Conservation (phyloP, 2,888 invertebrate species). For the Idaea biselata region DNA sequence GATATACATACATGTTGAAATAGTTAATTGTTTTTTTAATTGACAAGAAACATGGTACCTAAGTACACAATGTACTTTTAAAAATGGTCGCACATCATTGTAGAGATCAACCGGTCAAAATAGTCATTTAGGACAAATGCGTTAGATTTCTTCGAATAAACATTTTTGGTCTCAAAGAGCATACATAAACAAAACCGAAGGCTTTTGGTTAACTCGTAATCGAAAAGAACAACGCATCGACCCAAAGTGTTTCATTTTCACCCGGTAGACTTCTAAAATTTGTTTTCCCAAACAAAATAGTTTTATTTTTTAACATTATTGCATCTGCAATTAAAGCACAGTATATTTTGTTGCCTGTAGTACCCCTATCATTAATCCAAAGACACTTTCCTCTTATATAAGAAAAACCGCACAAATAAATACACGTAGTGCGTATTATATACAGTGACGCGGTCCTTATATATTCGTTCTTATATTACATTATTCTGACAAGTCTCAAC, state of each 20-base stretch:
- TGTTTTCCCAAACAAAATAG: too few species aligned
- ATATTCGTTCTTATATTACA: conserved; percentile 10
- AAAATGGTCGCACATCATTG: conserved; percentile 7
- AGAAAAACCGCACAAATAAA: conserved; percentile 48
- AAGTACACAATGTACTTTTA: conserved; percentile 24
- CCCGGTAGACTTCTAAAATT: too few species aligned
- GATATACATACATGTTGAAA: conserved; percentile 37
- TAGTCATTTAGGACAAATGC: not conserved
- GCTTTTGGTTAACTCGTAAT: too few species aligned
- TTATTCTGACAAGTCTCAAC: conserved; percentile 12
- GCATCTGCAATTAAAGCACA: not conserved
- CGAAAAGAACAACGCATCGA: too few species aligned
- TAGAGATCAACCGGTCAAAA: conserved; percentile 8
- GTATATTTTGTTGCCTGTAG: conserved; percentile 12
- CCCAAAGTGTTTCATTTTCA: too few species aligned
- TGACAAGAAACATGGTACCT: conserved; percentile 25
- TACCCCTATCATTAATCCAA: conserved; percentile 55
- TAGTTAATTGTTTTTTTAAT: conserved; percentile 17
- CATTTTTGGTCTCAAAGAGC: not conserved
- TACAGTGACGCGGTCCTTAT: conserved; percentile 59
- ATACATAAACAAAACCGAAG: too few species aligned
- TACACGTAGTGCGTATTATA: conserved; percentile 59
- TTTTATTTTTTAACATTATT: too few species aligned
- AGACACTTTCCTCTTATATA: conserved; percentile 30
- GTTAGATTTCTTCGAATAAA: not conserved